Base-by-base conservation (phyloP, 2,888 invertebrate species). In the Seira ritae region DNA sequence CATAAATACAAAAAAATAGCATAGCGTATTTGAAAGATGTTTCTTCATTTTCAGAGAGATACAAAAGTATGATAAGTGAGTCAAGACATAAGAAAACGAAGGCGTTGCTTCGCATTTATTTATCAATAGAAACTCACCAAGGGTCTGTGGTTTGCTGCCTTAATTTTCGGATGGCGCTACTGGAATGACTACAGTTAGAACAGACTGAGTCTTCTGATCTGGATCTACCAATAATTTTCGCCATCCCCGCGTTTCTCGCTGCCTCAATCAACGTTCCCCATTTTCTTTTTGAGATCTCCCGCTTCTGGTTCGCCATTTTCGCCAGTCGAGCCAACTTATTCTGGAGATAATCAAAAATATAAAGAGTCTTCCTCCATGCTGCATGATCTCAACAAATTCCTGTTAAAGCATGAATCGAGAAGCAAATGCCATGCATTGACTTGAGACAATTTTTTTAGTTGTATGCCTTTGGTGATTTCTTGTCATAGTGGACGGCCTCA, bases 191-290 rank as follows among this genome's bases (percentile, higher is more conserved):
- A 75, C 91, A 90, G 77, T 91, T 91, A 50, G 92, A 93, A 89
- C 93, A 94, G 73, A 96, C 96, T 10, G 96, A 96, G 91, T 96
- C 96, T 91, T 96, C 96, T 1, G 96, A 96, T 88, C 94, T 92
- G 86, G 92, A 92, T 84, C 95, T 93, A 37, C 96, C 96, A 87
- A 96, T 95, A 89, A 96, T 93, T 86, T 95, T 93, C 24, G 95
- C 94, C 70, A 96, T 95, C 31, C 95, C 96, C 84, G 94, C 94
- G 68, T 85, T 89, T 90, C 95, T 95, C 62, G 96, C 96, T 67
- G 96, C 96, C 90, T 96, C 96, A 90, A 96, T 96, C 84, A 96
- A 92, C 60, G 96, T 96, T 84, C 91, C 91, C 91, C 91, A 91
- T 65, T 90, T 90, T 65, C 90, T 89, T 85, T 91, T 91, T 15